These are phyloP conservation scores for Myodes glareolus DNA, from an alignment of 2,113 vertebrate genomes.

Conservation along the genomic window DNA sequence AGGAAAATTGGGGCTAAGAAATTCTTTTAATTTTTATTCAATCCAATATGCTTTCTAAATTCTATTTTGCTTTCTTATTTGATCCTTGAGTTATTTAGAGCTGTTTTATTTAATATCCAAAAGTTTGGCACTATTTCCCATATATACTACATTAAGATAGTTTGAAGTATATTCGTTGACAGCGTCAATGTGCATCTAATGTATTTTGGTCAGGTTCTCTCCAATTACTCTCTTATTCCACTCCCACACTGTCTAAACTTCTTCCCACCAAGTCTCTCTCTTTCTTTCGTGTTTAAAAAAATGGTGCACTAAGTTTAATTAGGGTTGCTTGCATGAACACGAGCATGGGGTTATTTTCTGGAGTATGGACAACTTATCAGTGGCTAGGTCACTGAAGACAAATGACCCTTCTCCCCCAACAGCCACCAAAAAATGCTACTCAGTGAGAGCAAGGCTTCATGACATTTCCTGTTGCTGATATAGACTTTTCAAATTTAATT, in stretches of 20 bases:
- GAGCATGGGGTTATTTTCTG: neutral
- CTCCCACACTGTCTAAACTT: too few species aligned
- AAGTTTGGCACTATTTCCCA: neutral
- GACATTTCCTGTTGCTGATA: neutral
- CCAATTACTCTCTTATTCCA: neutral
- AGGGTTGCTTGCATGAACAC: neutral
- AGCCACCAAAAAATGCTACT: neutral
- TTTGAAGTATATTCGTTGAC: neutral
- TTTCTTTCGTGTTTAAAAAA: neutral
- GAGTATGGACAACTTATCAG: neutral
- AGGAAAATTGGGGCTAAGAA: conserved; percentile 40
- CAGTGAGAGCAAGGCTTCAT: neutral
- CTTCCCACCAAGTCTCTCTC: neutral
- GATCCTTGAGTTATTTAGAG: neutral
- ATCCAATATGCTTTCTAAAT: conserved; percentile 23
- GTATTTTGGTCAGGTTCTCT: neutral
- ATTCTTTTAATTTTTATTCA: conserved; percentile 37
- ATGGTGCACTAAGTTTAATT: neutral
- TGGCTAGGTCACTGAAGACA: neutral
- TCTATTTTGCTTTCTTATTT: conserved; percentile 26
- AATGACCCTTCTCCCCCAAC: too few species aligned
- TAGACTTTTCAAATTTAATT: conserved; percentile 14
- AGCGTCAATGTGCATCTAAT: neutral
- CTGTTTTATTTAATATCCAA: conserved; percentile 1
- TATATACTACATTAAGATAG: neutral